phyloP scores from a whole-genome alignment of 2,113 vertebrate genomes.

The Pongo abelii region DNA sequence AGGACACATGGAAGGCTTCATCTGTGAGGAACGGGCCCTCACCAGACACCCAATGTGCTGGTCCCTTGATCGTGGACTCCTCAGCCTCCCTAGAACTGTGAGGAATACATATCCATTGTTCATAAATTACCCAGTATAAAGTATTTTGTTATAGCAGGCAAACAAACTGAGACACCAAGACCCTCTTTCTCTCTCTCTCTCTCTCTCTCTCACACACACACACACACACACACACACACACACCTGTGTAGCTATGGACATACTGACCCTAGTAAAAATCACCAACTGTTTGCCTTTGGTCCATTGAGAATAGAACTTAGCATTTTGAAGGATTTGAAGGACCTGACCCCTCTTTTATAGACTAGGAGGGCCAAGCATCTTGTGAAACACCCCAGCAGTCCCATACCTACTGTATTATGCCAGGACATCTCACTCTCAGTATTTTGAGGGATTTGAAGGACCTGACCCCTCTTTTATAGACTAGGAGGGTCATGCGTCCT shows the following conservation, averaged over 20 bases:
- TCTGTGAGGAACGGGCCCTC: not conserved
- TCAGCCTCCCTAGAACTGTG: not conserved
- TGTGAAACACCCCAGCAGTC: fast-evolving
- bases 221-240: too few relatives aligned
- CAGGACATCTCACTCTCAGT: not conserved
- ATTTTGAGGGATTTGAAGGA: not conserved
- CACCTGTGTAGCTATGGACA: not conserved
- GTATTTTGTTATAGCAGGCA: not conserved
- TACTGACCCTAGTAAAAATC: not conserved
- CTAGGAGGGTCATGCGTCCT: too few relatives aligned
- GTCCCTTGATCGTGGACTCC: not conserved
- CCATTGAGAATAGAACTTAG: not conserved
- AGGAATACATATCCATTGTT: not conserved
- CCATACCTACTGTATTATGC: too few relatives aligned
- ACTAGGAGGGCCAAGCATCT: too few relatives aligned
- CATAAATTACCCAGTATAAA: not conserved
- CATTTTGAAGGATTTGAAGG: not conserved
- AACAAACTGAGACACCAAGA: not conserved
- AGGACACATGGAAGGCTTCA: not conserved
- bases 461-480: not conserved
- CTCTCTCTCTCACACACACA: not conserved
- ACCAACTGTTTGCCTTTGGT: not conserved
- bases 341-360: not conserved
- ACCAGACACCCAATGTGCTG: fast-evolving
- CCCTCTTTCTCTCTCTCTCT: too few relatives aligned